Conservation (phyloP, 1,140 invertebrate genomes). For the Drosophila paulistorum region DNA sequence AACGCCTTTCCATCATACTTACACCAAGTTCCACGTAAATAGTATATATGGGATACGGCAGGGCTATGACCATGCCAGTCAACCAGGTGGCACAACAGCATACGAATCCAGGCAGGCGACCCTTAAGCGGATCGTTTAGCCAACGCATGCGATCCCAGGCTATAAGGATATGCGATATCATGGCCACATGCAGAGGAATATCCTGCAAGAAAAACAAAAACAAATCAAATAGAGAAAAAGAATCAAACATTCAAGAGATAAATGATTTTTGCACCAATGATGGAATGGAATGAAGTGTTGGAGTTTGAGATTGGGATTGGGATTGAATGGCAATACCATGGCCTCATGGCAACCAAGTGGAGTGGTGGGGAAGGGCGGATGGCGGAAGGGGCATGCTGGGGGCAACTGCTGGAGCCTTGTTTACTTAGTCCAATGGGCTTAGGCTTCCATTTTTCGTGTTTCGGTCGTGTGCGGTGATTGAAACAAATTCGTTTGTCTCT, state of each 20-base stretch:
- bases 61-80: conserved; percentile 87
- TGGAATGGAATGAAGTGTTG: too few relatives aligned
- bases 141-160: conserved; percentile 88
- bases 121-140: conserved; percentile 86
- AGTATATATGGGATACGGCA: conserved; percentile 90
- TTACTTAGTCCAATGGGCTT: conserved; percentile 46
- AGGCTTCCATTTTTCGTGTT: conserved; percentile 39
- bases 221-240: conserved; percentile 2
- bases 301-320: too few relatives aligned
- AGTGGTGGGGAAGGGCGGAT: background rate
- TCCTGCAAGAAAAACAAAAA: conserved; percentile 84
- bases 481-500: conserved; percentile 59
- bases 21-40: conserved; percentile 88
- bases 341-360: background rate
- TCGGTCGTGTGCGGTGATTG: conserved; percentile 57
- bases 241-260: conserved; percentile 12
- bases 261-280: background rate
- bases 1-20: conserved; percentile 66
- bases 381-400: background rate
- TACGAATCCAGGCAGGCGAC: conserved; percentile 86
- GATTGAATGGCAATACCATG: too few relatives aligned
- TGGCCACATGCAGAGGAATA: conserved; percentile 88
- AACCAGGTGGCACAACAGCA: conserved; percentile 89
- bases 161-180: conserved; percentile 88
- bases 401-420: conserved; percentile 28